These are phyloP conservation scores for Pteropus alecto DNA, from an alignment of 2,113 vertebrate genomes.

Conservation along the genomic window DNA sequence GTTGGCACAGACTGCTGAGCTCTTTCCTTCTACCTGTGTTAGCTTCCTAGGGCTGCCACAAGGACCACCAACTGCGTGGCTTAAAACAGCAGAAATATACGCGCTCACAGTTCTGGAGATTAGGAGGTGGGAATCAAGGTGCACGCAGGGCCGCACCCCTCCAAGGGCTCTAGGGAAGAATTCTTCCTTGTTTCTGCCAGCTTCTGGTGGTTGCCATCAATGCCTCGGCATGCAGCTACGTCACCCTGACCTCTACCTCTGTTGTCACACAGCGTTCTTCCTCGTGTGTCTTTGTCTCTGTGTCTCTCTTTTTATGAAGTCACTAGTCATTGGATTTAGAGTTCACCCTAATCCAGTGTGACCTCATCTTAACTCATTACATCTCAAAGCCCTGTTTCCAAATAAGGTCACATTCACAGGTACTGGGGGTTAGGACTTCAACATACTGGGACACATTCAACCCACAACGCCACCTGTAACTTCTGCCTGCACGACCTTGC, in stretches of 20 bases:
- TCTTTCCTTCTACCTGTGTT: accelerated
- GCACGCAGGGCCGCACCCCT: accelerated
- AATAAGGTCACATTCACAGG: not conserved
- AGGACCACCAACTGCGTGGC: not conserved
- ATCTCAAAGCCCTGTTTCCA: not conserved
- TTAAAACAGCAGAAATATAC: not conserved
- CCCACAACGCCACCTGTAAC: no score
- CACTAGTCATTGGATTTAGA: not conserved
- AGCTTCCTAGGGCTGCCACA: not conserved
- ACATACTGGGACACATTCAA: not conserved
- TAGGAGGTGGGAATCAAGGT: not conserved
- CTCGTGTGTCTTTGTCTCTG: not conserved
- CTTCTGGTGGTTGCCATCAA: not conserved
- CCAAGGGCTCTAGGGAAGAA: not conserved
- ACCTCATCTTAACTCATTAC: not conserved
- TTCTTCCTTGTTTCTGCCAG: not conserved
- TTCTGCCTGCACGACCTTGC: not conserved
- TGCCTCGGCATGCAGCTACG: not conserved
- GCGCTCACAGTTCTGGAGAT: not conserved
- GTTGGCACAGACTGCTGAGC: accelerated
- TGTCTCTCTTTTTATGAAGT: not conserved
- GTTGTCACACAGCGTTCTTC: accelerated
- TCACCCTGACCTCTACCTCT: not conserved
- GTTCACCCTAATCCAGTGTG: not conserved
- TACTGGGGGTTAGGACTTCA: not conserved